A percentile compares a stretch with the other conserved stretches of the same genome.
Conservation (phyloP, 2,797 vertebrate species). For the Dendrocincla tyrannina region DNA sequence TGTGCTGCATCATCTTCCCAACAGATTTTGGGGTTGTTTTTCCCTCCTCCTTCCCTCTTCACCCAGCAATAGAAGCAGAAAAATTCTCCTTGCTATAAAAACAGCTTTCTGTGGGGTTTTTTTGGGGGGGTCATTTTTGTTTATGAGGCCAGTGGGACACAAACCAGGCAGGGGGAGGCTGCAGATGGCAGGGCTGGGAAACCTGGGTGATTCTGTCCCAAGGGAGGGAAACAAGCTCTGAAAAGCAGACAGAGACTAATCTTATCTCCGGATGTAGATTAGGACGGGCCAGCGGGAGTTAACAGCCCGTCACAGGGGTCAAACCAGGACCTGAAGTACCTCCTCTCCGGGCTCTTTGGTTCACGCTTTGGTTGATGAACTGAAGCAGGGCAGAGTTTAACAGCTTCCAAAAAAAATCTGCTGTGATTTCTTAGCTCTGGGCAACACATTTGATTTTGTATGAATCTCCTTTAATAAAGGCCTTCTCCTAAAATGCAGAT, state of each 20-base stretch:
- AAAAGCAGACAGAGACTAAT: not conserved
- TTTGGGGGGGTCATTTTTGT: not conserved
- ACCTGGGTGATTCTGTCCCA: not conserved
- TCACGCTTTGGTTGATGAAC: not conserved
- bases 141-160: not conserved
- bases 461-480: not conserved
- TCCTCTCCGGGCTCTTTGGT: not conserved
- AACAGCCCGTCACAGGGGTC: slow-evolving; percentile 17
- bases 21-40: not conserved
- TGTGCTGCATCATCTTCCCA: not conserved
- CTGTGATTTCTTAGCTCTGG: not conserved
- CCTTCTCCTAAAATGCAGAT: not conserved
- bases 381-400: slow-evolving; percentile 52
- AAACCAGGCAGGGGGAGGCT: not conserved
- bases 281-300: slow-evolving; percentile 4
- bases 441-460: not conserved
- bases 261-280: not conserved
- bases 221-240: not conserved
- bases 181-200: not conserved
- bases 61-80: not conserved
- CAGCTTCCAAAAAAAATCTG: not conserved
- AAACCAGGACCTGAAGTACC: slow-evolving; percentile 17
- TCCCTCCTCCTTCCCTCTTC: not conserved
- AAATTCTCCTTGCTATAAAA: not conserved
- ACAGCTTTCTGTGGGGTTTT: not conserved